Base-by-base conservation (phyloP, 2,113 vertebrate species). In the Rhinoderma darwinii region DNA sequence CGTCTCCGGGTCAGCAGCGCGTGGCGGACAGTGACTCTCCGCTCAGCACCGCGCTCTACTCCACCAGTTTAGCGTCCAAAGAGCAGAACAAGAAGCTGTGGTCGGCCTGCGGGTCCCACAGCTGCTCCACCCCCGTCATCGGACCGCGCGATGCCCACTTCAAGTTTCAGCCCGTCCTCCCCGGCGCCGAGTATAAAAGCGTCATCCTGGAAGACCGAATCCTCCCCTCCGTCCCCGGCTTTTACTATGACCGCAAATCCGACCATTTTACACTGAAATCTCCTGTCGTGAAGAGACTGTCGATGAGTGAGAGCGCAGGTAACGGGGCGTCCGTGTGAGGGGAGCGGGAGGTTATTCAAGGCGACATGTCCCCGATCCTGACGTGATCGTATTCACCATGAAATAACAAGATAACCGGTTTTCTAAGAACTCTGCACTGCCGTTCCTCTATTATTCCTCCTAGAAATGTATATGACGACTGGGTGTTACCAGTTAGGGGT, bases 241-340 rank as follows among this genome's bases (percentile, higher is more conserved):
- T 94, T 80, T 92, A 91, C 11, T 86, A 92, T 3, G 88, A 89
- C 0, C 92, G 92, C 7, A 88, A 17, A 0, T 30, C 90, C 14
- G 92, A 93, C 25, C 73, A 44, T 25, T 66, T 89, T 88, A 20
- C 27, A 80, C 32, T 92, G 87, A 92, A 89, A 0, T 90, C 95
- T 54, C 91, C 94, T 37, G 90, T 95, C 61, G 91, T 93, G 18
- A 96, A 94, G 89, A 93, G 88, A 0, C 89, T 94, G 22, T 91
- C 94, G 14, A 82, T 91, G 59, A 93, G 89, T 85, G 95, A 95
- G 39, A 92, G 91, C 91, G 95, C 93, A 92, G 90, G 73, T 86
- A 86, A 56, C 6, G 7, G 32, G 61, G n/a, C n/a, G n/a, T n/a
- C n/a, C n/a, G n/a, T n/a, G n/a, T n/a, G n/a, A n/a, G n/a, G n/a